Evolutionary conservation across 2,797 vertebrate species (phyloP), one percentile per base, ranked within the genome.

Genomic region (Molossus molossus): DNA sequence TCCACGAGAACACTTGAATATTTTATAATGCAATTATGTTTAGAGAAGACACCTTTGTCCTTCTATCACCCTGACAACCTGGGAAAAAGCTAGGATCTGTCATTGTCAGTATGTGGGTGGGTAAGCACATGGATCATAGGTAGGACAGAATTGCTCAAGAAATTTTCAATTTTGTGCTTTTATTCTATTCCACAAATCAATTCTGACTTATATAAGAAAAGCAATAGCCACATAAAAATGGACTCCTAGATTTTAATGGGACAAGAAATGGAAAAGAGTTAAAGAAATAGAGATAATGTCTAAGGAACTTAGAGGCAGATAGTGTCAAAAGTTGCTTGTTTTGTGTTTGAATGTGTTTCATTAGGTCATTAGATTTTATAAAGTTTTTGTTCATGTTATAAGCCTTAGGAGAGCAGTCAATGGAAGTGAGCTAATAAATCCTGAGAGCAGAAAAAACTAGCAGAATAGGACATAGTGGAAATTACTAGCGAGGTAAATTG

Each of bases 1-100:
- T 87, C 75, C 58, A 95, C 87, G 72, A 85, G 82, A 95, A 87
- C 45, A 89, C 48, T 21, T 90, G 15, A 94, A 25, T 91, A 94
- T 88, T 83, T 89, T 87, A 77, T 67, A 96, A 92, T 21, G 76
- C 76, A 96, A 60, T 62, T 76, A 53, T 29, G 27, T 82, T 92
- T 92, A 76, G 33, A 62, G 77, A 73, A 83, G 6, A 29, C 6
- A 21, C 0, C 6, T 72, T 84, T 84, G 8, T 65, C 9, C 58
- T 72, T 84, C 57, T 79, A 37, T 0, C 2, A 64, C 6, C 29
- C 15, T 76, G 55, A 15, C 37, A 88, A 14, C 7, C 15, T 6
- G 85, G 37, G 58, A 27, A 14, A 92, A 86, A 53, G 3, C 14
- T 29, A 7, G 79, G 11, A 4, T 90, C 11, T 86, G 6, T 81